Conservation (phyloP, 2,113 vertebrate genomes). For the Notiomystis cincta region DNA sequence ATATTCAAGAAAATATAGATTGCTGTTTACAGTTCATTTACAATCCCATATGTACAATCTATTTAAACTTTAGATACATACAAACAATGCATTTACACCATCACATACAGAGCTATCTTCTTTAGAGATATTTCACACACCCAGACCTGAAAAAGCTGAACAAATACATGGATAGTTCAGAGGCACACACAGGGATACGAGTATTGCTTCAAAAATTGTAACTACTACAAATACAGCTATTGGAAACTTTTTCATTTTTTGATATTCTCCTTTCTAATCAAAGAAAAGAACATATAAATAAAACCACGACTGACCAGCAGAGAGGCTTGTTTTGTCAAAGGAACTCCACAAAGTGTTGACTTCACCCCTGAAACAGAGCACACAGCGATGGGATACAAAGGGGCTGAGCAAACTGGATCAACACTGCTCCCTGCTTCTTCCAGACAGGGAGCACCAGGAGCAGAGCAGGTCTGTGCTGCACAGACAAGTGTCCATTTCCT, state of each 20-base stretch:
- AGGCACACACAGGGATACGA: not conserved
- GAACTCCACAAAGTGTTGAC: not conserved
- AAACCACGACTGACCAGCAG: constrained; percentile 45
- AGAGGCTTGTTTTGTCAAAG: not conserved
- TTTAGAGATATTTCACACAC: constrained; percentile 46
- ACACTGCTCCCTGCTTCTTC: not conserved
- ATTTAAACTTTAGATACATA: constrained; percentile 79
- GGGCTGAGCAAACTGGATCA: not conserved
- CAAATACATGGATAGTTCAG: constrained; percentile 37
- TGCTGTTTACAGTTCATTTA: constrained; percentile 88
- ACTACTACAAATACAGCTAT: not conserved
- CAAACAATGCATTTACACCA: constrained; percentile 74
- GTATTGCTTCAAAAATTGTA: constrained; percentile 34
- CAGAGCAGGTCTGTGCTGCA: not conserved
- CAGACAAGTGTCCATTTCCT: not conserved
- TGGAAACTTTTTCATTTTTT: not conserved
- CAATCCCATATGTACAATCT: constrained; percentile 85
- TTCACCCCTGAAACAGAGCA: not conserved
- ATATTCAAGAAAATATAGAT: constrained; percentile 82
- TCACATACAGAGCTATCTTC: constrained; percentile 51
- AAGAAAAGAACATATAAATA: constrained; percentile 56
- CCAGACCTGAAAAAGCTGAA: constrained; percentile 41
- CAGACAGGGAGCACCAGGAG: not conserved
- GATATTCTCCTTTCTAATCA: constrained; percentile 23
- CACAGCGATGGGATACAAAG: not conserved